Conservation (phyloP, 2,888 invertebrate genomes). For the Phania funesta region DNA sequence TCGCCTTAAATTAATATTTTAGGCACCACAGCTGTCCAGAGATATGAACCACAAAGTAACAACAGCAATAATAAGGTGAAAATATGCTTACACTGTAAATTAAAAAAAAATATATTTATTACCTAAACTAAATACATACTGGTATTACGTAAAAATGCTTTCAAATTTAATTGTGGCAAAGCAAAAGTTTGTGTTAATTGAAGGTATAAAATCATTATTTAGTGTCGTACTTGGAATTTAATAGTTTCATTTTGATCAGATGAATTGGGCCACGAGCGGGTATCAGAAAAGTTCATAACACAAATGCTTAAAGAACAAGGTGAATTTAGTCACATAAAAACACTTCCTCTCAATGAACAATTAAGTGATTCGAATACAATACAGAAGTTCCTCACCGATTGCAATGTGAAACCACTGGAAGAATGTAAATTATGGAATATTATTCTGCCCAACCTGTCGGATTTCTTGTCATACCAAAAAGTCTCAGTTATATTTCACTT, state of each 20-base stretch:
- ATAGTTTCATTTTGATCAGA: constrained; percentile 69
- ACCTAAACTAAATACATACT: neutral
- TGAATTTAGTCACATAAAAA: constrained; percentile 73
- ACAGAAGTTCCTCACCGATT: constrained; percentile 70
- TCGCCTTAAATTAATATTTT: too few species aligned
- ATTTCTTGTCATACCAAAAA: constrained; percentile 73
- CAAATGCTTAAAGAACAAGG: constrained; percentile 76
- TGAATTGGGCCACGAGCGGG: constrained; percentile 76
- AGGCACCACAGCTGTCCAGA: too few species aligned
- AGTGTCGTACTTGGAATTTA: neutral
- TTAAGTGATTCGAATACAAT: constrained; percentile 70
- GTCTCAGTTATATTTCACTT: constrained; percentile 74
- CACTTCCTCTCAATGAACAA: constrained; percentile 69
- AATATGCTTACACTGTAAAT: neutral
- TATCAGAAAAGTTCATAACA: constrained; percentile 74
- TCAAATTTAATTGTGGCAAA: constrained; percentile 75
- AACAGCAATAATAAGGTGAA: too few species aligned
- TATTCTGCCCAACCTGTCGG: constrained; percentile 76
- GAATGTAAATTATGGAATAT: constrained; percentile 70
- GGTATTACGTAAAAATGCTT: constrained; percentile 71
- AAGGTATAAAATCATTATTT: constrained; percentile 76
- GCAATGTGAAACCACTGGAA: constrained; percentile 48
- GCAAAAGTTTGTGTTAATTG: constrained; percentile 77
- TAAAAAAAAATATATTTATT: neutral
- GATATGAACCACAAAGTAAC: too few species aligned